Base-by-base conservation (phyloP, 2,797 vertebrate species). In the Tapirus indicus region DNA sequence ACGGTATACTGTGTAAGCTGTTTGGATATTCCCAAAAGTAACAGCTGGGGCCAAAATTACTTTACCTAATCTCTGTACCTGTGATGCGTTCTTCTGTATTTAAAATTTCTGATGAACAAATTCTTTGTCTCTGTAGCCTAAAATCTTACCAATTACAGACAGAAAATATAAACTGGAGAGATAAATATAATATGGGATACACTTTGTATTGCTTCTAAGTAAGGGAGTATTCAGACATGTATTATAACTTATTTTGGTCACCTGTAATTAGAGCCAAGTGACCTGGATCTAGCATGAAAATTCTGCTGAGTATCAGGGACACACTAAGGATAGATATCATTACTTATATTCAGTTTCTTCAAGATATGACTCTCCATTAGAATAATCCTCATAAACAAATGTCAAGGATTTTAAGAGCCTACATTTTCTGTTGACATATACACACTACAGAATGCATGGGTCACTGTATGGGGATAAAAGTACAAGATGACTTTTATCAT, bases 141-240 rank as follows among this genome's bases (percentile, higher is more conserved):
- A 92, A 97, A 87, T 91, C 47, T 35, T 91, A 32, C 29, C 44
- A 83, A 47, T 47, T 20, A 52, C 7, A 86, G 44, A 62, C 1
- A 90, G 47, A 86, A 78, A 89, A 71, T 72, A 88, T 3, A 85
- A 68, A 5, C 54, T 96, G 21, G 32, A 27, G 25, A 94, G 75
- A 84, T 49, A 56, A 96, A 62, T 74, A 52, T 84, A 91, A 94
- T n/a, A 94, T 35, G 6, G 4, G 25, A 17, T 35, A 35, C 0
- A 78, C 16, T 90, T 79, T 92, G 0, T 87, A 74, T n/a, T 84
- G 47, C 75, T 75, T 75, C 64, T 75, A 84, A 69, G 56, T 29
- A 71, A 25, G 9, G 4, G 0, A 71, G 1, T 74, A 21, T 54
- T 74, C 86, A 94, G 2, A 54, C 21, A 82, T 7, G 1, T 44